A percentile compares a stretch with the other conserved stretches of the same genome.
phyloP scores from a whole-genome alignment of 1,140 invertebrate species.

The Psilanteris sp. region DNA sequence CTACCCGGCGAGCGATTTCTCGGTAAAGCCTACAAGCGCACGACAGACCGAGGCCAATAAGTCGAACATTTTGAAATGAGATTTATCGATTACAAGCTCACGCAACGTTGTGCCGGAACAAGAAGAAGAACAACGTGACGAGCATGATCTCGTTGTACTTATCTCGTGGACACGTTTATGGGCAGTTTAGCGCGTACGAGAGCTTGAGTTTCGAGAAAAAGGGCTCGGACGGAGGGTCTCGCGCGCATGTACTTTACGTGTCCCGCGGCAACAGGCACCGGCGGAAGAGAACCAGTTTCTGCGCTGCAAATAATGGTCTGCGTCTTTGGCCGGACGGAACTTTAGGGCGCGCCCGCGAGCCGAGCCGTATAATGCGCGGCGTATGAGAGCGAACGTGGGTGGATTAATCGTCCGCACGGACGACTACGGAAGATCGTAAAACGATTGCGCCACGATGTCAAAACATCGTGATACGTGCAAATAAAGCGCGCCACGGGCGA shows the following conservation, averaged over 20 bases:
- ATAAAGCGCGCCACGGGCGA: conserved; percentile 42
- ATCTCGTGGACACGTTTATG: conserved; percentile 27
- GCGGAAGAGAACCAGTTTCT: conserved; percentile 58
- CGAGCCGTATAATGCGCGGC: conserved; percentile 20
- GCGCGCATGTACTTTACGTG: conserved; percentile 47
- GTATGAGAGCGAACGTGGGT: conserved; percentile 43
- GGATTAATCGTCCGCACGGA: conserved; percentile 52
- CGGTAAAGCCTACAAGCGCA: background rate
- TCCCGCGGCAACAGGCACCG: conserved; percentile 64
- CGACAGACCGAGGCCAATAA: background rate
- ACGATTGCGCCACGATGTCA: conserved; percentile 50
- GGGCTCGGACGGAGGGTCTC: conserved; percentile 20
- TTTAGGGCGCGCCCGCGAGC: conserved; percentile 53
- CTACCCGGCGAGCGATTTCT: background rate
- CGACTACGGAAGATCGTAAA: conserved; percentile 60
- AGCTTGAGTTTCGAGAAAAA: conserved; percentile 25
- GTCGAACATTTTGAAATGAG: conserved; percentile 3
- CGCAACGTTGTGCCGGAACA: background rate
- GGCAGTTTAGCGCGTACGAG: conserved; percentile 36
- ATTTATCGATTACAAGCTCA: conserved; percentile 34
- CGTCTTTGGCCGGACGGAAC: conserved; percentile 48
- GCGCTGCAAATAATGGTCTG: conserved; percentile 57
- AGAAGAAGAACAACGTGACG: background rate
- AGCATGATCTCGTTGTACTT: conserved; percentile 21
- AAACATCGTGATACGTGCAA: conserved; percentile 40